A percentile compares a stretch with the other conserved stretches of the same genome.
Evolutionary conservation across 2,797 vertebrate genomes (phyloP).

Genomic region (Schizothorax lantsangensis): DNA sequence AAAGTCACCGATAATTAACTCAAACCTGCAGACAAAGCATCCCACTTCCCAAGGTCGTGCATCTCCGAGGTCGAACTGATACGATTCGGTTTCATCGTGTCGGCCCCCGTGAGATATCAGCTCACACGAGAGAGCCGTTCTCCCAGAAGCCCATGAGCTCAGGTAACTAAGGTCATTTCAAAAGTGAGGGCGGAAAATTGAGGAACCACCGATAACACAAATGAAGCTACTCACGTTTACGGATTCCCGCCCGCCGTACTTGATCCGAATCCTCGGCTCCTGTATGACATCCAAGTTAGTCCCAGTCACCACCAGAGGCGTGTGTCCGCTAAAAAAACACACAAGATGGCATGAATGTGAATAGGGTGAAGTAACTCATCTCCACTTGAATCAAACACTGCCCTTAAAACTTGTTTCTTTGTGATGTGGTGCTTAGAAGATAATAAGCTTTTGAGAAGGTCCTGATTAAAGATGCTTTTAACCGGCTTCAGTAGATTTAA

Average conservation of each 20-base stretch:
- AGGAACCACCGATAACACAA: conserved; percentile 33
- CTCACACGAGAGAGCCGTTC: conserved; percentile 34
- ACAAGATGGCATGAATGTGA: conserved; percentile 15
- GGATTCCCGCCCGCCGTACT: conserved; percentile 92
- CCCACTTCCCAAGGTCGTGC: conserved; percentile 40
- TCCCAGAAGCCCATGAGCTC: conserved; percentile 31
- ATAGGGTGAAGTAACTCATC: conserved; percentile 11
- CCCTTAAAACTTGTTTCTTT: conserved; percentile 52
- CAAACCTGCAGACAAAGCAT: conserved; percentile 50
- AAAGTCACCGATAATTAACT: conserved; percentile 57
- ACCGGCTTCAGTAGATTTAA: conserved; percentile 60
- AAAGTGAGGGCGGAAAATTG: conserved; percentile 31
- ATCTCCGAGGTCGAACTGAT: conserved; percentile 51
- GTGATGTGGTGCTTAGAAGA: conserved; percentile 59
- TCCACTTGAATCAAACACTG: conserved; percentile 52
- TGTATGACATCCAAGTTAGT: conserved; percentile 98
- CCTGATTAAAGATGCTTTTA: conserved; percentile 70
- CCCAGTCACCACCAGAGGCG: conserved; percentile 90
- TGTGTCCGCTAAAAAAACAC: conserved; percentile 85
- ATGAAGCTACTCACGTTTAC: conserved; percentile 87
- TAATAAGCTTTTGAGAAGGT: conserved; percentile 66
- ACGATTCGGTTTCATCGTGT: conserved; percentile 48
- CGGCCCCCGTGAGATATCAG: conserved; percentile 45
- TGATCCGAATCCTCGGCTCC: conserved; percentile 93
- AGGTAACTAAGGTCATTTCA: conserved; percentile 50